Conservation (phyloP, 1,140 invertebrate genomes). For the Lordiphosa stackelbergi region DNA sequence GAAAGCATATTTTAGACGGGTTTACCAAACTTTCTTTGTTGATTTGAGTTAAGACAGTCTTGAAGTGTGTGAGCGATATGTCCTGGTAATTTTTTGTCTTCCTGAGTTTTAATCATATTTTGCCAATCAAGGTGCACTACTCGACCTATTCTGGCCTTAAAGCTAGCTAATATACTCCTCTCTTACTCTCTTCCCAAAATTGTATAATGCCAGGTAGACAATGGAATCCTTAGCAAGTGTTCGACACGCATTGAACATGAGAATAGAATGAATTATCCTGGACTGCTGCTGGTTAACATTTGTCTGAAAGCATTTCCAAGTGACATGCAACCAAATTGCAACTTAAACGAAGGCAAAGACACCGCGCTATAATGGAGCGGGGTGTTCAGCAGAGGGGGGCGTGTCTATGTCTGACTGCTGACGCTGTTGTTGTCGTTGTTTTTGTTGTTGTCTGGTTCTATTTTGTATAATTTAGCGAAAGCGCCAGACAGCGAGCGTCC, state of each 20-base stretch:
- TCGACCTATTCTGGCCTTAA: too few species aligned
- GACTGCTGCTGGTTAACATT: constrained; percentile 39
- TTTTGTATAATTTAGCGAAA: constrained; percentile 66
- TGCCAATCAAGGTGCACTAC: too few species aligned
- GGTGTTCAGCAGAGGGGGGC: constrained; percentile 3
- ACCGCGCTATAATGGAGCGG: constrained; percentile 17
- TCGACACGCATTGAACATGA: constrained; percentile 9
- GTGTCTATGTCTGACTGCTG: constrained; percentile 29
- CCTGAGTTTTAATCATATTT: too few species aligned
- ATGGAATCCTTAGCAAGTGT: constrained; percentile 4
- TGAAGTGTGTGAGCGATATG: too few species aligned
- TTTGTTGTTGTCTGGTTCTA: constrained; percentile 33
- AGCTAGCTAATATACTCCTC: too few species aligned
- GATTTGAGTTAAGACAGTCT: too few species aligned
- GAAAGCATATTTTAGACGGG: too few species aligned
- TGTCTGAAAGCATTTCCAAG: constrained; percentile 69
- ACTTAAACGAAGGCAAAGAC: constrained; percentile 57
- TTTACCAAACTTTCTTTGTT: too few species aligned
- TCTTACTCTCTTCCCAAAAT: too few species aligned
- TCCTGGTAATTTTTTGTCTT: too few species aligned
- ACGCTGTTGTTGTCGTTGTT: constrained; percentile 10
- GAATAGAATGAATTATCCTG: constrained; percentile 25
- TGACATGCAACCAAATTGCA: constrained; percentile 73
- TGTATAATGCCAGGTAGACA: neutral
- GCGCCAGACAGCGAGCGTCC: constrained; percentile 33